Evolutionary conservation across 2,113 vertebrate species (phyloP), one percentile per base, ranked within the genome.

Genomic region (Saccopteryx leptura): DNA sequence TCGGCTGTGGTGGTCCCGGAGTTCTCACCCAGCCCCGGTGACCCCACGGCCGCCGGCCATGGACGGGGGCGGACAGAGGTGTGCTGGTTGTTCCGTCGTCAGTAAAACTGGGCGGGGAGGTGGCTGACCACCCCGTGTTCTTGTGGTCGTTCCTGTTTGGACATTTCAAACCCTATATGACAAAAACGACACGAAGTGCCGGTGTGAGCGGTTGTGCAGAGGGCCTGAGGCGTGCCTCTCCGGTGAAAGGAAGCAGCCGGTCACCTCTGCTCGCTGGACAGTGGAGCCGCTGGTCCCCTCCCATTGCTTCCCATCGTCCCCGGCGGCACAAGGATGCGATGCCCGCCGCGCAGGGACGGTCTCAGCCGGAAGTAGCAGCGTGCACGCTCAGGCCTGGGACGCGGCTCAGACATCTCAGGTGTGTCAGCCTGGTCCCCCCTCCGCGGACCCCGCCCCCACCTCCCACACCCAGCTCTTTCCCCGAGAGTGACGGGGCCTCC

Each of bases 361-460:
- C 72, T 60, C n/a, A 46, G 31, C 28, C 26, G 6, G 11, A 78
- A 6, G 60, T 0, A 11, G 9, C 68, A 61, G 11, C 7, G 7
- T 2, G 19, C 24, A 10, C 28, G 28, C 9, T 58, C 14, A 13
- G 65, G 54, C 17, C 19, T 5, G 31, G 26, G 26, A 39, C 2
- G 0, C 1, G 0, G 21, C 52, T 21, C 26, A 4, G 26, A n/a
- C 18, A 28, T n/a, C 4, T 48, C 52, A 9, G 17, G 26, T 1
- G 0, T 1, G 15, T 26, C 7, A 0, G 26, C 23, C 52, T 28
- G 14, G 17, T 50, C 7, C 4, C 7, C 4, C 4, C 15, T 2
- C 23, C 1, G 0, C 7, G 21, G 19, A 0, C 5, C 7, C 28
- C 24, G 39, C 39, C 39, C 39, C 39, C 39, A 39, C 39, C 39